These are phyloP conservation scores for Litoditis marina DNA, from an alignment of 2,888 invertebrate species.

Conservation along the genomic window DNA sequence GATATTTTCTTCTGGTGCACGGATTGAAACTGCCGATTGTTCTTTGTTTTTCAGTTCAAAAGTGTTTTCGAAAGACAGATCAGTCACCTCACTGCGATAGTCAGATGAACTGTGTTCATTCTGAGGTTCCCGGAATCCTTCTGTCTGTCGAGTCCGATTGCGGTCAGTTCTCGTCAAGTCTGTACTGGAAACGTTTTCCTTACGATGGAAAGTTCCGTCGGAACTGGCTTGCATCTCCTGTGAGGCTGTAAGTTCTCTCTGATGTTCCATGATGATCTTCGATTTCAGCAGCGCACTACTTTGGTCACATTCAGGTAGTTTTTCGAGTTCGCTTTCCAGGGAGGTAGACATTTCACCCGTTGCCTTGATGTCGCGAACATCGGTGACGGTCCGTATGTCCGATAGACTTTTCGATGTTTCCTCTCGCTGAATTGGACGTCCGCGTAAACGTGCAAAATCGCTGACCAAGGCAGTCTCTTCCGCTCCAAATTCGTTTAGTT, in stretches of 20 bases:
- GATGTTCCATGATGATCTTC: slow-evolving; percentile 17
- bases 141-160: too few relatives aligned
- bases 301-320: slow-evolving; percentile 31
- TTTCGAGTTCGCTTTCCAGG: slow-evolving; percentile 28
- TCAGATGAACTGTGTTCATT: slow-evolving; percentile 25
- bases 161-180: too few relatives aligned
- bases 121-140: slow-evolving; percentile 18
- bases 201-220: too few relatives aligned
- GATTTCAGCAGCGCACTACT: slow-evolving; percentile 22
- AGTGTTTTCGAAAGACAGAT: slow-evolving; percentile 24
- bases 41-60: slow-evolving; percentile 23
- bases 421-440: slow-evolving; percentile 20
- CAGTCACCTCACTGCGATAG: slow-evolving; percentile 26
- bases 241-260: slow-evolving; percentile 19
- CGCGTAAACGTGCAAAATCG: slow-evolving; percentile 22
- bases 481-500: slow-evolving; percentile 32
- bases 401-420: slow-evolving; percentile 24
- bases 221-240: slow-evolving; percentile 1
- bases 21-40: slow-evolving; percentile 21
- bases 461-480: slow-evolving; percentile 18
- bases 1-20: slow-evolving; percentile 24
- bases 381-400: slow-evolving; percentile 20
- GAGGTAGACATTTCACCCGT: slow-evolving; percentile 21
- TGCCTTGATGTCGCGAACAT: slow-evolving; percentile 21
- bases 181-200: slow-evolving; percentile 9